Base-by-base conservation (phyloP, 2,888 invertebrate species). In the Ferrisia virgata region DNA sequence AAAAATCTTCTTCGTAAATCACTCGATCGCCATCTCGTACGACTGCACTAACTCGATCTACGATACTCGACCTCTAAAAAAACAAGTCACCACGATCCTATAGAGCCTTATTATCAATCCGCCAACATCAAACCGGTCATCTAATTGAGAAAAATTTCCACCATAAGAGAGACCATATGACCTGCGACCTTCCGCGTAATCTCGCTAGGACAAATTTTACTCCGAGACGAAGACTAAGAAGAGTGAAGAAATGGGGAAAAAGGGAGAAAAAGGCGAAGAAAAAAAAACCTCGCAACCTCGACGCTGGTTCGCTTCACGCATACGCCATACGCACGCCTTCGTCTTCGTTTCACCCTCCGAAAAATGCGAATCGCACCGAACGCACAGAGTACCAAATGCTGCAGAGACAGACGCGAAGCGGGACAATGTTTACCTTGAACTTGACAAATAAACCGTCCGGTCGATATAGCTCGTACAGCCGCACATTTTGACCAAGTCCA, bases 361-460 rank as follows among this genome's bases (percentile, higher is more conserved):
- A 43, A 47, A n/a, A 47, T 18, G 5, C 47, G 47, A 47, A 47
- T 47, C 18, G 18, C 47, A 18, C 15, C 2, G n/a, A 11, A 40
- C 40, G 47, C 11, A 15, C 18, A 47, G 18, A 47, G 28, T n/a
- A n/a, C n/a, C n/a, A n/a, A n/a, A n/a, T n/a, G n/a, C 72, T 28
- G 28, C 47, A 79, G 25, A 79, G 6, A 79, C 79, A 18, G 28
- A 28, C 79, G n/a, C 79, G 40, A 25, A 79, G 79, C 43, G 47
- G 40, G 79, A 79, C 79, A 79, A 79, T 47, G 47, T 79, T 79
- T 79, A 79, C 79, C 79, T 79, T 79, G 79, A 79, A 79, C 79
- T 79, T 79, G 79, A 79, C 79, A 79, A 40, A 79, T 79, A 79
- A 79, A 79, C 79, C 43, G 79, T 47, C 79, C 79, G 79, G 79